Base-by-base conservation (phyloP, 2,888 invertebrate genomes). In the Brassicogethes aeneus region DNA sequence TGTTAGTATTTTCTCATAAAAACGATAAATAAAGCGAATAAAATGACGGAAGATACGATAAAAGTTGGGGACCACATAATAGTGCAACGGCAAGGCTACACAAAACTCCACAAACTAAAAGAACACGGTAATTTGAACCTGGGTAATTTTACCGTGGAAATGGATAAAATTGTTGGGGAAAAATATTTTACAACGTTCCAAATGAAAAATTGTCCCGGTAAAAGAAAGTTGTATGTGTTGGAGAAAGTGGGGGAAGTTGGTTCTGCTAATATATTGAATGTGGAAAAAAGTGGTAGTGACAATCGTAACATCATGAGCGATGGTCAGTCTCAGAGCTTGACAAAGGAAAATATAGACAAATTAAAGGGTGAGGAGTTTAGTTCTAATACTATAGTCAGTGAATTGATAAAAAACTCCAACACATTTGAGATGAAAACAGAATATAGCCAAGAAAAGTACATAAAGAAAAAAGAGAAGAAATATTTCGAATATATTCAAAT, bases 381-480 rank as follows among this genome's bases (percentile, higher is more conserved):
- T 45, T 89, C 90, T 0, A 80, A 80, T 13, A 84, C 86, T 57
- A 91, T 96, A 50, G 82, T 96, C 3, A 85, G 80, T 46, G 84
- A 85, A 40, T 73, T 97, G 10, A 85, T 96, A 37, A 85, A 84
- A 46, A 94, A 94, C 62, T 96, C 94, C 12, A 84, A 82, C 51
- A 92, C 94, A 1, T 97, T 96, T 65, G 76, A 78, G 29, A 75
- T 79, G 41, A 95, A 95, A 73, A 96, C 94, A 0, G 90, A 87
- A 57, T 96, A 83, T 65, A 85, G 88, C 0, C 89, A 96, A 65
- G 89, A 90, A 54, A 96, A 96, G 65, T 97, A 96, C 65, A 74
- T 96, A 33, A 86, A 85, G 56, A 96, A 96, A 64, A 99, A 99
- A 65, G 88, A 90, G 57, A 86, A 85, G 55, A 96, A 96, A 68